Conservation (phyloP, 2,113 vertebrate species). For the Butorides virescens region DNA sequence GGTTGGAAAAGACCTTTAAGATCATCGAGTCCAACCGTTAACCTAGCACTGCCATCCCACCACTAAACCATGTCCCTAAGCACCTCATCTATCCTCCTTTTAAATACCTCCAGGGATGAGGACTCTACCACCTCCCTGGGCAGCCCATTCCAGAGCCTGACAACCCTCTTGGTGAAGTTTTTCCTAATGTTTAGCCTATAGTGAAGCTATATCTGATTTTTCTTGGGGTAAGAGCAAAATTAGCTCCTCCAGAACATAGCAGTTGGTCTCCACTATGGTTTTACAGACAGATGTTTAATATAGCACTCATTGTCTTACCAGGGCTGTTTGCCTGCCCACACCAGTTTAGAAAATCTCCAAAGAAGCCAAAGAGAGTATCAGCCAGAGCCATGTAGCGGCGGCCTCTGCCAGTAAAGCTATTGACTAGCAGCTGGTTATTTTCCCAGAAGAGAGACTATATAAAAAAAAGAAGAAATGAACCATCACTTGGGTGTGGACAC, state of each 20-base stretch:
- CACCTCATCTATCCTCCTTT: too few species aligned
- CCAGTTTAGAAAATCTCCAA: slow-evolving; percentile 71
- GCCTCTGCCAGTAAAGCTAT: slow-evolving; percentile 43
- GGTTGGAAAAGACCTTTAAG: too few species aligned
- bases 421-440: slow-evolving; percentile 73
- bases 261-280: neutral
- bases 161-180: too few species aligned
- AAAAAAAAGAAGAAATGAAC: neutral
- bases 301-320: slow-evolving; percentile 55
- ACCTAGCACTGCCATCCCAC: too few species aligned
- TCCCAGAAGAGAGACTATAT: slow-evolving; percentile 80
- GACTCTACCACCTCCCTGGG: too few species aligned
- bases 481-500: neutral
- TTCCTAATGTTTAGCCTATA: too few species aligned
- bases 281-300: neutral
- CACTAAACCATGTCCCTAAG: too few species aligned
- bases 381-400: slow-evolving; percentile 61
- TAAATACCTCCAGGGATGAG: too few species aligned
- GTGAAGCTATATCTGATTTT: neutral
- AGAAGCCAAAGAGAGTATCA: slow-evolving; percentile 64
- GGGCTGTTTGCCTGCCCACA: slow-evolving; percentile 62
- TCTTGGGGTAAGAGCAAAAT: neutral
- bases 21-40: too few species aligned
- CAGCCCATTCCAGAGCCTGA: too few species aligned
- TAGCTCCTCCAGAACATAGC: neutral